A percentile compares a stretch with the other conserved stretches of the same genome.
Evolutionary conservation across 2,888 invertebrate species (phyloP).

Genomic region (Hypolimnas misippus): DNA sequence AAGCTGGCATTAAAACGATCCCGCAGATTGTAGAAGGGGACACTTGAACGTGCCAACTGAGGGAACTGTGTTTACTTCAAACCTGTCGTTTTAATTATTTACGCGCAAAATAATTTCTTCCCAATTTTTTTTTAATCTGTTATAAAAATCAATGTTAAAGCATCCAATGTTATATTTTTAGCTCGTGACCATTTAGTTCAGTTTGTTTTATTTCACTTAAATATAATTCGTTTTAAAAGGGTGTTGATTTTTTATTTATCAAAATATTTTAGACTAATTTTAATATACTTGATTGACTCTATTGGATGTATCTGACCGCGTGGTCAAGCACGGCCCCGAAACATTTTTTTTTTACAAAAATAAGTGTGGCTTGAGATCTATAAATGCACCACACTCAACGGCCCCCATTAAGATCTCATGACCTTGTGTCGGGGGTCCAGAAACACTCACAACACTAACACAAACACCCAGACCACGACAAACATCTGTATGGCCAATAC

Average conservation of each 20-base stretch:
- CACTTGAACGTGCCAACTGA: slow-evolving; percentile 71
- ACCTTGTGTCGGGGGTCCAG: too few species aligned
- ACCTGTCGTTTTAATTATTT: slow-evolving; percentile 69
- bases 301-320: too few species aligned
- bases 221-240: slow-evolving; percentile 71
- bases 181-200: slow-evolving; percentile 75
- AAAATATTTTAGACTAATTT: not conserved
- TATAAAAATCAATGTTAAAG: slow-evolving; percentile 60
- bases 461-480: too few species aligned
- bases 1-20: slow-evolving; percentile 74
- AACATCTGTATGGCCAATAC: too few species aligned
- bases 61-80: slow-evolving; percentile 67
- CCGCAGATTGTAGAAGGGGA: slow-evolving; percentile 67
- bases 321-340: too few species aligned
- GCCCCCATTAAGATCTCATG: too few species aligned
- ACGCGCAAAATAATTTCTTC: slow-evolving; percentile 63
- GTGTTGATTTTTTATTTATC: slow-evolving; percentile 16
- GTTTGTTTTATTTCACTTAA: slow-evolving; percentile 78
- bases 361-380: too few species aligned
- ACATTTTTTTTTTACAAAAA: not conserved
- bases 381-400: too few species aligned
- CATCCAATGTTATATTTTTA: slow-evolving; percentile 70
- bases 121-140: slow-evolving; percentile 54
- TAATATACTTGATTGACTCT: too few species aligned
- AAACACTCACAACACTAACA: too few species aligned